phyloP scores from a whole-genome alignment of 2,113 vertebrate species.

The Dendropsophus ebraccatus region DNA sequence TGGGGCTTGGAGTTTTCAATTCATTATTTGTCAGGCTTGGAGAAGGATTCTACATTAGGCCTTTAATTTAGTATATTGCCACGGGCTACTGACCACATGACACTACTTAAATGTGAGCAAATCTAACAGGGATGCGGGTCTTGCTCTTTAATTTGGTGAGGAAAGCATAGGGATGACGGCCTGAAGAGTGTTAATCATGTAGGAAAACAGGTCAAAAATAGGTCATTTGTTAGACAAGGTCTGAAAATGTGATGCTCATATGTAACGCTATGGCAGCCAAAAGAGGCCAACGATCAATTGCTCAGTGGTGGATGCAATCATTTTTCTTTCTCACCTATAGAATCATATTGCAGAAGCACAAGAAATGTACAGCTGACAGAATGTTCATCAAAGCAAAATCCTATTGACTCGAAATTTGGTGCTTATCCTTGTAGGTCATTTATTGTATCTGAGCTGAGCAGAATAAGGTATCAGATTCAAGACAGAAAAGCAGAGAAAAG shows the following conservation, averaged over 20 bases:
- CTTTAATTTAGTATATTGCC: conserved; percentile 91
- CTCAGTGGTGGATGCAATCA: conserved; percentile 47
- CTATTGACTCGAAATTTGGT: conserved; percentile 37
- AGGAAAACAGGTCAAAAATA: conserved; percentile 68
- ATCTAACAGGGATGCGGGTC: conserved; percentile 80
- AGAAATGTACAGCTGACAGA: conserved; percentile 46
- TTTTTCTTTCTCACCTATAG: conserved; percentile 56
- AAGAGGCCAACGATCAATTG: not conserved
- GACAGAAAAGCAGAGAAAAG: not conserved
- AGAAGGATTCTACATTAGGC: conserved; percentile 86
- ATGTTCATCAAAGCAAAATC: conserved; percentile 45
- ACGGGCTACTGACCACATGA: conserved; percentile 80
- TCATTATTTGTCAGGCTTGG: conserved; percentile 88
- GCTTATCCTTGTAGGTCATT: conserved; percentile 47
- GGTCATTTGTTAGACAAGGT: conserved; percentile 60
- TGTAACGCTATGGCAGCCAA: not conserved
- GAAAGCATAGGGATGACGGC: conserved; percentile 67
- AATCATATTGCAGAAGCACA: conserved; percentile 34
- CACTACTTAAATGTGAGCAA: conserved; percentile 77
- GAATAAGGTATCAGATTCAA: not conserved
- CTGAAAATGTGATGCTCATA: conserved; percentile 37
- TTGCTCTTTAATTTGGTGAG: conserved; percentile 74
- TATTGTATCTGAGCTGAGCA: conserved; percentile 38
- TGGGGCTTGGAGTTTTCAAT: conserved; percentile 81
- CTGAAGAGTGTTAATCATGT: conserved; percentile 67